These are phyloP conservation scores for Eclectus roratus DNA, from an alignment of 2,113 vertebrate genomes.

Conservation along the genomic window DNA sequence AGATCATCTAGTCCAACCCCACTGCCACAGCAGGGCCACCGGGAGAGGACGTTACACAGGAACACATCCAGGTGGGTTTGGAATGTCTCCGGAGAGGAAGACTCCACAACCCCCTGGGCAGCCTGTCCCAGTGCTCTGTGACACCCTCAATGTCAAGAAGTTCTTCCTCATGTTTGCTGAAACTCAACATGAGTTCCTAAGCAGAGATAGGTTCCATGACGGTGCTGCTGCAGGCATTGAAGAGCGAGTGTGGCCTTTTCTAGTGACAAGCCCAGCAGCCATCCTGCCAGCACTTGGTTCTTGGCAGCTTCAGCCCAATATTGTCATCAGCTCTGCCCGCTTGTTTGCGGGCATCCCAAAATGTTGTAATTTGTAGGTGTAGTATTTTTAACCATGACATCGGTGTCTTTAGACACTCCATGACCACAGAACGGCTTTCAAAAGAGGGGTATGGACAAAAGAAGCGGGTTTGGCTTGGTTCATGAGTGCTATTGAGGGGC, in stretches of 20 bases:
- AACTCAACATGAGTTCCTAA: not conserved
- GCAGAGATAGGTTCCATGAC: not conserved
- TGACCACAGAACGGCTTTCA: not conserved
- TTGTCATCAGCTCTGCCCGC: not conserved
- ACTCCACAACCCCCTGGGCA: not conserved
- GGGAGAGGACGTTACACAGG: not conserved
- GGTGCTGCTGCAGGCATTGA: not conserved
- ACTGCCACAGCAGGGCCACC: not conserved
- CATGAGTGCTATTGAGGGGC: rapidly evolving
- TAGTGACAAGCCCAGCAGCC: not conserved
- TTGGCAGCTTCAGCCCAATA: not conserved
- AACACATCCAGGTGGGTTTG: not conserved
- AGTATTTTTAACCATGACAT: not conserved
- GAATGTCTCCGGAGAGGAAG: not conserved
- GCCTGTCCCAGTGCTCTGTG: not conserved
- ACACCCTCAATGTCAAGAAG: not conserved
- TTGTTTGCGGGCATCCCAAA: not conserved
- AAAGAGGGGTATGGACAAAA: not conserved
- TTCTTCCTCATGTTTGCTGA: not conserved
- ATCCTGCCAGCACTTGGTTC: not conserved
- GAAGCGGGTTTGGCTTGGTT: not conserved
- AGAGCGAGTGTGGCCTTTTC: not conserved
- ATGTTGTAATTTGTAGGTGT: not conserved
- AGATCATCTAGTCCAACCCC: not conserved
- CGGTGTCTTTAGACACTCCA: not conserved